Conservation (phyloP, 2,113 vertebrate genomes). For the Lepus americanus region DNA sequence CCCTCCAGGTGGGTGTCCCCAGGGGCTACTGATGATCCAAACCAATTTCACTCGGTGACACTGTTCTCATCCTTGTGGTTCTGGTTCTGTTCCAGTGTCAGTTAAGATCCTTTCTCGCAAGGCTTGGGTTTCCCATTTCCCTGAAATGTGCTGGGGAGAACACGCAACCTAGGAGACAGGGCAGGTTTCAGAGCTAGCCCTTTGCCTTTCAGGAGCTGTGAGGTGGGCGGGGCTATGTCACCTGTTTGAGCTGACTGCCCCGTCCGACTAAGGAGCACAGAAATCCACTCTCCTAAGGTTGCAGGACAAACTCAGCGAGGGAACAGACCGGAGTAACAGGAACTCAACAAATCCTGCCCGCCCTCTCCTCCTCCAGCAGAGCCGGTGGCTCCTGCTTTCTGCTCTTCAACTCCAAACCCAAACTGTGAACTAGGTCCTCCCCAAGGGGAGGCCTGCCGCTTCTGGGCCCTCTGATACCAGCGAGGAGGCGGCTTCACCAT, state of each 20-base stretch:
- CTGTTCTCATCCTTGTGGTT: neutral
- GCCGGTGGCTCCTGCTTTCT: neutral
- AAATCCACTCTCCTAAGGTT: neutral
- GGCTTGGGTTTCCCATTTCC: neutral
- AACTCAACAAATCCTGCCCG: neutral
- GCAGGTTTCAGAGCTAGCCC: neutral
- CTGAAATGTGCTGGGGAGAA: neutral
- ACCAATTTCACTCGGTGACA: neutral
- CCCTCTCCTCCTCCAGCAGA: neutral
- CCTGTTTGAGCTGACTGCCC: neutral
- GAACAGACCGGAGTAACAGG: neutral
- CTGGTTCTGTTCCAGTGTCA: slow-evolving; percentile 15
- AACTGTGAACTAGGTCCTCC: neutral
- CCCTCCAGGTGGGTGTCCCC: neutral
- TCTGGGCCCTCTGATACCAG: neutral
- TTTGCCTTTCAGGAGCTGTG: neutral
- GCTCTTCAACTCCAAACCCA: neutral
- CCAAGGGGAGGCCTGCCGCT: neutral
- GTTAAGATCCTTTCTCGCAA: neutral
- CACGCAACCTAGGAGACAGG: neutral
- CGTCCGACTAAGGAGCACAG: neutral
- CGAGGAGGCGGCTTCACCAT: neutral
- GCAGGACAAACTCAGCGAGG: rapidly evolving
- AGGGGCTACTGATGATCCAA: neutral
- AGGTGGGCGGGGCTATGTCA: rapidly evolving